Evolutionary conservation across 2,797 vertebrate species (phyloP), one percentile per base, ranked within the genome.

Genomic region (Sebastes kiyomatsui): DNA sequence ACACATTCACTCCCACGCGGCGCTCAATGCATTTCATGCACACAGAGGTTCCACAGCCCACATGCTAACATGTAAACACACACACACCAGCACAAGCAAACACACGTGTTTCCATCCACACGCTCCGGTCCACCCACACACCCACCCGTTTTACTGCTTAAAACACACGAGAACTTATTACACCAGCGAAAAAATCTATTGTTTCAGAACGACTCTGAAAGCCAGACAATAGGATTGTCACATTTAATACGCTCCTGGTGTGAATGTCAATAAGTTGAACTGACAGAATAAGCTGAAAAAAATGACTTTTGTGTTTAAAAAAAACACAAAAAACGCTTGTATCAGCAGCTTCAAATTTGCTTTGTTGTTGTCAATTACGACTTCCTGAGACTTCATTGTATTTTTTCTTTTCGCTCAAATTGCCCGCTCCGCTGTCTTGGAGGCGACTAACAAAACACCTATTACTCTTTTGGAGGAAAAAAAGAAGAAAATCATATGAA

Each of bases 311-410:
- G 88, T 83, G 83, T 81, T 81, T 80, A 75, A 80, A 79, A 83
- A 79, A 46, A 35, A 75, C 6, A 49, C 6, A 8, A 87, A 80
- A 89, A 92, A 85, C 16, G 86, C 90, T 92, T 83, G 87, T 88
- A 94, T 95, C 93, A 94, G 94, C 94, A 92, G 85, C 87, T 90
- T 90, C 78, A 93, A 92, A 94, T 93, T 86, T 87, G 90, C 93
- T 95, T 95, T 95, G 93, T 95, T 94, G 92, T 93, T 93, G 93
- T 94, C 95, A 95, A 93, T 96, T 94, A 94, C 75, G 84, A 93
- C 94, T 94, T 90, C 90, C 90, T 87, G 88, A 90, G 90, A 93
- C 84, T 88, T 94, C 90, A 88, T 90, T 93, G 89, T 84, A 88
- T 91, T 92, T 91, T 89, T 88, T 49, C 46, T 49, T 86, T 90